These are phyloP conservation scores for Neosilurus hyrtlii DNA, from an alignment of 2,797 vertebrate genomes.

Conservation along the genomic window DNA sequence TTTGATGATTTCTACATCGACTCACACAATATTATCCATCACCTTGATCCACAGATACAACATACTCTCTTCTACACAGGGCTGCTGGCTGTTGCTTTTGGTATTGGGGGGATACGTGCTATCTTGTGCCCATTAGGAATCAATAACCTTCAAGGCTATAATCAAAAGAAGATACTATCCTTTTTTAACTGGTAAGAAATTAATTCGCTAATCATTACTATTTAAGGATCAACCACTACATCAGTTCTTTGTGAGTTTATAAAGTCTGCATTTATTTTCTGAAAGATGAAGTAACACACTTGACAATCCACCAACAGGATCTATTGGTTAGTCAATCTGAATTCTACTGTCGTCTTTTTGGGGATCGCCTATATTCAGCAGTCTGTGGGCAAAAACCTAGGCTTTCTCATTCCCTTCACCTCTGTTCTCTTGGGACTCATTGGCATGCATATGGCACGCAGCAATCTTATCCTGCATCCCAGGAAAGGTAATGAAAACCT, in stretches of 20 bases:
- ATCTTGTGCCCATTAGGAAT: slow-evolving; percentile 82
- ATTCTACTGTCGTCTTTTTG: slow-evolving; percentile 84
- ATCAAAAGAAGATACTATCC: slow-evolving; percentile 76
- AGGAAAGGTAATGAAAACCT: slow-evolving; percentile 77
- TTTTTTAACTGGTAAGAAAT: slow-evolving; percentile 89
- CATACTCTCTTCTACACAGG: slow-evolving; percentile 81
- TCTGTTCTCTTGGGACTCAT: slow-evolving; percentile 83
- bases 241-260: neutral
- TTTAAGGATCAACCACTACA: neutral
- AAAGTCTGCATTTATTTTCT: neutral
- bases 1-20: slow-evolving; percentile 86
- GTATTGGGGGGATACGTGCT: slow-evolving; percentile 84
- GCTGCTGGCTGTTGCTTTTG: slow-evolving; percentile 79
- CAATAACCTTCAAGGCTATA: slow-evolving; percentile 75
- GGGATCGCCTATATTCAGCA: slow-evolving; percentile 91
- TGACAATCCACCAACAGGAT: slow-evolving; percentile 72
- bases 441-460: slow-evolving; percentile 83
- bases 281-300: neutral
- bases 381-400: slow-evolving; percentile 81
- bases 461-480: slow-evolving; percentile 83
- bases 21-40: slow-evolving; percentile 73
- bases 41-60: slow-evolving; percentile 72
- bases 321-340: slow-evolving; percentile 88
- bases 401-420: slow-evolving; percentile 86
- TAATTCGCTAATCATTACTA: neutral